A percentile compares a stretch with the other conserved stretches of the same genome.
Evolutionary conservation across 2,113 vertebrate genomes (phyloP).

Genomic region (Tyto alba): DNA sequence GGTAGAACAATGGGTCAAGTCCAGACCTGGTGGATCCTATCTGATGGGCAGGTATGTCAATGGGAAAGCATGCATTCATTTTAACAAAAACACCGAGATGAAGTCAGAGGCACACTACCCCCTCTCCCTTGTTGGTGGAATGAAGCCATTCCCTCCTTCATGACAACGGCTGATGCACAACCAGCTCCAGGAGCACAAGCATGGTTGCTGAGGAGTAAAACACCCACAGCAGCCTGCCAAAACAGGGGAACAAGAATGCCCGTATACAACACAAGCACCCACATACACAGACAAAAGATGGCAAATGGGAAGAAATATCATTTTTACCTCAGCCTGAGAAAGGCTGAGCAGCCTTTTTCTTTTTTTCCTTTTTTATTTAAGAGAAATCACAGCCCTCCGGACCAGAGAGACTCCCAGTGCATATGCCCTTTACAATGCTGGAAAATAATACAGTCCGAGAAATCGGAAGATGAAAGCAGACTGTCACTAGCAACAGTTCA

Average conservation of each 20-base stretch:
- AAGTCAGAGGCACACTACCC: background rate
- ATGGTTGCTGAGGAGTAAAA: background rate
- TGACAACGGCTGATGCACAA: fast-evolving
- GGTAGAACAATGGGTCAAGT: conserved; percentile 4
- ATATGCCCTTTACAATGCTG: background rate
- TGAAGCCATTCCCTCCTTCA: background rate
- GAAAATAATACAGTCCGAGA: background rate
- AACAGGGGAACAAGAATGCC: background rate
- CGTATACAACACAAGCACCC: fast-evolving
- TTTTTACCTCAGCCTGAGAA: background rate
- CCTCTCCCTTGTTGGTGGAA: background rate
- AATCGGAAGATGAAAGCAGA: background rate
- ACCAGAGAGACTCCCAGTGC: background rate
- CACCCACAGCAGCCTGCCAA: background rate
- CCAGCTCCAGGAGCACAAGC: background rate
- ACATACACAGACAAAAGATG: background rate
- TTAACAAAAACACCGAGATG: background rate
- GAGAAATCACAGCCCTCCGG: background rate
- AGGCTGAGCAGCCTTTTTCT: background rate
- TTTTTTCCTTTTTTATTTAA: background rate
- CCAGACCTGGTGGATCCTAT: conserved; percentile 4
- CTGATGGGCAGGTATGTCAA: background rate
- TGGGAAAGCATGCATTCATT: background rate
- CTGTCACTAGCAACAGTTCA: background rate
- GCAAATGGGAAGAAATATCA: background rate